Evolutionary conservation across 2,888 invertebrate species (phyloP), one percentile per base, ranked within the genome.

Genomic region (Cloeon dipterum): DNA sequence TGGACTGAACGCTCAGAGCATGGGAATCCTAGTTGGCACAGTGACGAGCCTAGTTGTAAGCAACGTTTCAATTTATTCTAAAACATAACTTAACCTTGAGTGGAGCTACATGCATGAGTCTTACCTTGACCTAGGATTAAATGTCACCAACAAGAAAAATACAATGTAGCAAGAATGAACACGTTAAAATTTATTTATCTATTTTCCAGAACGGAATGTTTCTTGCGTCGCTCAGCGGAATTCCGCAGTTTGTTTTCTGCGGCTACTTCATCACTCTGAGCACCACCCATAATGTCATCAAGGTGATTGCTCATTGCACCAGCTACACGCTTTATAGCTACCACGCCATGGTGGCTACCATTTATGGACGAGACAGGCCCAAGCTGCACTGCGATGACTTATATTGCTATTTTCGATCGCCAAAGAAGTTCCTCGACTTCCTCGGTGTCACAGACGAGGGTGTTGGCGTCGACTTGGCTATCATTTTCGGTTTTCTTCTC

Each of bases 201-300:
- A 23, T 8, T 23, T 50, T 52, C 26, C 52, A 69, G 68, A 66
- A 62, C 39, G 68, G 69, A 4, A 66, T 69, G 35, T 70, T 68
- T 49, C 58, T 76, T 42, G 91, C 89, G 4, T 91, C 91, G 20
- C 85, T 91, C 25, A 76, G 83, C 42, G 77, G 81, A 37, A 88
- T 91, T 45, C 91, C 91, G 8, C 75, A 89, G 38, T 74, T 91
- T 34, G 65, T 91, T 20, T 91, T 91, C 61, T 86, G 86, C 23
- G 91, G 91, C 5, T 91, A 91, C 65, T 91, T 91, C 58, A 83
- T 89, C 35, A 86, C 82, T 54, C 76, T 89, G 55, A 74, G 79
- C 53, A 85, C 86, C 26, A 82, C 91, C 52, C 89, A 91, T 3
- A 65, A 67, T 38, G 91, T 88, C 54, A 62, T 93, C 36, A 74